These are phyloP conservation scores for Polymixis lichenea DNA, from an alignment of 2,888 invertebrate species.

Conservation along the genomic window DNA sequence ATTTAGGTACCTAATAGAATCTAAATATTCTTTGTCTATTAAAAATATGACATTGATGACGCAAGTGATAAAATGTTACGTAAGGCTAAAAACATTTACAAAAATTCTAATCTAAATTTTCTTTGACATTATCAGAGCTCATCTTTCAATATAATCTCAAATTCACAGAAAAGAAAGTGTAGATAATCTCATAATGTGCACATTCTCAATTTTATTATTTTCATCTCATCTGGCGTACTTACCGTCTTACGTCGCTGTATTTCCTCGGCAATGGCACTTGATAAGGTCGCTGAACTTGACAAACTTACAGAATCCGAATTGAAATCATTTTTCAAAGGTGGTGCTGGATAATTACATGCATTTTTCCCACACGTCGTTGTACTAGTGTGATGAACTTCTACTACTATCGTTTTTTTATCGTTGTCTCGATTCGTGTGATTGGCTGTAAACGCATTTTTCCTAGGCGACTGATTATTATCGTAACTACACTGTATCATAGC, in stretches of 20 bases:
- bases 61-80: neutral
- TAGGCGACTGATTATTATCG: conserved; percentile 85
- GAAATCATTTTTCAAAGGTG: conserved; percentile 77
- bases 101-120: conserved; percentile 18
- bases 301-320: conserved; percentile 81
- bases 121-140: conserved; percentile 31
- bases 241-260: conserved; percentile 86
- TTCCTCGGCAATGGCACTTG: conserved; percentile 89
- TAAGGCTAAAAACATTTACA: neutral
- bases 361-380: conserved; percentile 79
- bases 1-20: too few relatives aligned
- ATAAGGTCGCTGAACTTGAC: conserved; percentile 84
- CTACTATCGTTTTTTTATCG: conserved; percentile 92
- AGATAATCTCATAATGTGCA: conserved; percentile 44
- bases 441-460: conserved; percentile 80
- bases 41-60: neutral
- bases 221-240: conserved; percentile 55
- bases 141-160: conserved; percentile 45
- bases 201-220: conserved; percentile 12
- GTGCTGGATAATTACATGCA: conserved; percentile 76
- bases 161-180: conserved; percentile 19
- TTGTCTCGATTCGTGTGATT: conserved; percentile 81
- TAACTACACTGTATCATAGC: conserved; percentile 93
- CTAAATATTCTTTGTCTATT: conserved; percentile 9
- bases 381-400: conserved; percentile 92